Percentiles rank a stretch among this genome's conserved stretches.
phyloP scores from a whole-genome alignment of 1,140 invertebrate species.

The Rhyacophila brunnea region DNA sequence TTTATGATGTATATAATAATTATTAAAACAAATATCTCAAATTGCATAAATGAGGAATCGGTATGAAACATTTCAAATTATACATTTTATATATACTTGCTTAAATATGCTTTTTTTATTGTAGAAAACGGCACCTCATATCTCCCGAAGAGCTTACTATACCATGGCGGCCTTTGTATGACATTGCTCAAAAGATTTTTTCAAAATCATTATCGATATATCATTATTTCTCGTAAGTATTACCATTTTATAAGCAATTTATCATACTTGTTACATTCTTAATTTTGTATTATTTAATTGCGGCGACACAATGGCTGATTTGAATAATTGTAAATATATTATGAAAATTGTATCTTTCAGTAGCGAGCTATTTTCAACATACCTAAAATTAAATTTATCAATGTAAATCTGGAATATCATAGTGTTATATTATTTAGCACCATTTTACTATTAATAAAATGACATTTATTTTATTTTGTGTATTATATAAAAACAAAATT shows the following conservation, averaged over 20 bases:
- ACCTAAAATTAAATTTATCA: too few relatives aligned
- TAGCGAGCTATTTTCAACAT: too few relatives aligned
- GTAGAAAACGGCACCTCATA: slow-evolving; percentile 75
- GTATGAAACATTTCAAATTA: too few relatives aligned
- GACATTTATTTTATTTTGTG: too few relatives aligned
- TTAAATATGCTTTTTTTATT: slow-evolving; percentile 38
- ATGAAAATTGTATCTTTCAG: neutral
- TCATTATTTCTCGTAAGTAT: slow-evolving; percentile 61
- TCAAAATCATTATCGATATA: slow-evolving; percentile 58
- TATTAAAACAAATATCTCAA: too few relatives aligned
- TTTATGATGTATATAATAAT: too few relatives aligned
- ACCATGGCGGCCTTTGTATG: slow-evolving; percentile 84
- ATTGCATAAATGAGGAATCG: too few relatives aligned
- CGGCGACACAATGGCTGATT: neutral
- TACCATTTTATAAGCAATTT: neutral
- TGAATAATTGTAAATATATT: slow-evolving; percentile 1
- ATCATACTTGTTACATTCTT: neutral
- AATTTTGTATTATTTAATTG: neutral
- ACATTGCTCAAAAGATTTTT: slow-evolving; percentile 59
- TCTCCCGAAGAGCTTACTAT: slow-evolving; percentile 77
- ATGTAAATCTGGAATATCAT: too few relatives aligned
- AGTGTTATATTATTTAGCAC: too few relatives aligned
- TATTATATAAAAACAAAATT: neutral
- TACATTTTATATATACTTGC: slow-evolving; percentile 1
- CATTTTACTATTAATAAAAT: too few relatives aligned